Conservation (phyloP, 92 coral and sea anemone genomes). For the Bergia sp. region DNA sequence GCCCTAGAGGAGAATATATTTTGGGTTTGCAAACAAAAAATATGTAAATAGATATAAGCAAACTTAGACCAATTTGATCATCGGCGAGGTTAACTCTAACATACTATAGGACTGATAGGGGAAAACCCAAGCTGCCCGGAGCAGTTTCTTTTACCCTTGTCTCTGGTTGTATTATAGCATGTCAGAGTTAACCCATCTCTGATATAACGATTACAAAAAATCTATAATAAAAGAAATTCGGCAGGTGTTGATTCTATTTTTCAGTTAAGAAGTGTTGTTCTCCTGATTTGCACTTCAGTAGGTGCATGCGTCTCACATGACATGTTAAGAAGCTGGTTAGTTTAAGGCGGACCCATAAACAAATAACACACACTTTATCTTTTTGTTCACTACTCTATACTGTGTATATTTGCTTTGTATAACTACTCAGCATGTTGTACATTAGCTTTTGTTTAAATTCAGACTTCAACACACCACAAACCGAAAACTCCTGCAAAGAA, state of each 20-base stretch:
- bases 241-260: neutral
- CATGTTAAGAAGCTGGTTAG: neutral
- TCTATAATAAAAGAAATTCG: neutral
- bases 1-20: neutral
- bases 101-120: too few relatives aligned
- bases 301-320: neutral
- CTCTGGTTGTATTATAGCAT: neutral
- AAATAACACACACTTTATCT: neutral
- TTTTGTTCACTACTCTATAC: slow-evolving; percentile 1
- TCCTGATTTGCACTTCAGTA: too few relatives aligned
- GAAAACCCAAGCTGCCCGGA: too few relatives aligned
- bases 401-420: neutral
- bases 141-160: too few relatives aligned
- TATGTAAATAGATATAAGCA: too few relatives aligned
- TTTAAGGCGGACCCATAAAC: slow-evolving; percentile 3
- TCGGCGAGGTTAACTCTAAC: too few relatives aligned
- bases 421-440: slow-evolving; percentile 16
- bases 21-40: neutral
- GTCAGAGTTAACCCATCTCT: too few relatives aligned
- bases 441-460: neutral
- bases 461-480: neutral
- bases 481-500: neutral
- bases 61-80: too few relatives aligned
- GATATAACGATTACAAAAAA: too few relatives aligned
- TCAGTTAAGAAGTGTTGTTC: neutral